A percentile compares a stretch with the other conserved stretches of the same genome.
phyloP scores from a whole-genome alignment of 2,888 invertebrate species.

The Mellilla xanthometata region DNA sequence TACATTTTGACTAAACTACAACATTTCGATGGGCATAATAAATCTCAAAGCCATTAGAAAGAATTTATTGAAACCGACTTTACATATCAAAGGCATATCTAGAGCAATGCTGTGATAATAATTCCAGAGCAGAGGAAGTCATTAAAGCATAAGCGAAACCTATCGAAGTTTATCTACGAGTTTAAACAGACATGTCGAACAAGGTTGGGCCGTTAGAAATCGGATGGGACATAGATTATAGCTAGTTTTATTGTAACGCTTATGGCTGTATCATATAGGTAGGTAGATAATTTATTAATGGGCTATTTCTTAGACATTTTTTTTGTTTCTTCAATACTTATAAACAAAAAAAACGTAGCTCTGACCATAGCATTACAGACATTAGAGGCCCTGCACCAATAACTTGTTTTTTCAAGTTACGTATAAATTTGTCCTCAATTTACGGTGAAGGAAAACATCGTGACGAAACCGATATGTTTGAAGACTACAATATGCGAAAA shows the following conservation, averaged over 20 bases:
- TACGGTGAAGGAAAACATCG: no score
- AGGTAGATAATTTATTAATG: no score
- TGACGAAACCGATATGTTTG: no score
- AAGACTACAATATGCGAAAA: no score
- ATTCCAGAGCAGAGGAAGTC: slow-evolving; percentile 21
- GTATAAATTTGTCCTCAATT: no score
- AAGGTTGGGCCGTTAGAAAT: slow-evolving; percentile 16
- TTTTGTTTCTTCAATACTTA: no score
- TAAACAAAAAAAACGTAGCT: no score
- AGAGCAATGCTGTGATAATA: slow-evolving; percentile 4
- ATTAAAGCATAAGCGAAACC: slow-evolving; percentile 18
- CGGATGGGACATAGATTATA: slow-evolving; percentile 1
- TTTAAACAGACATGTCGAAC: slow-evolving; percentile 7
- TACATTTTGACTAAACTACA: slow-evolving; percentile 1
- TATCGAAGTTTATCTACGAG: slow-evolving; percentile 12
- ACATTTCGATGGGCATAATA: background rate
- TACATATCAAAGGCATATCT: slow-evolving; percentile 8
- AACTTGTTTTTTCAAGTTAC: no score
- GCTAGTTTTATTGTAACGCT: background rate
- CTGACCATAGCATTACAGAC: no score
- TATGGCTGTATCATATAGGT: background rate
- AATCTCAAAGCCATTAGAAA: background rate
- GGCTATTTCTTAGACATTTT: no score
- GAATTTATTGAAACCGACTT: slow-evolving; percentile 3
- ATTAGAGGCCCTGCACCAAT: no score